Percentiles rank a stretch among this genome's conserved stretches.
Conservation (phyloP, 2,113 vertebrate genomes). For the Ciconia boyciana region DNA sequence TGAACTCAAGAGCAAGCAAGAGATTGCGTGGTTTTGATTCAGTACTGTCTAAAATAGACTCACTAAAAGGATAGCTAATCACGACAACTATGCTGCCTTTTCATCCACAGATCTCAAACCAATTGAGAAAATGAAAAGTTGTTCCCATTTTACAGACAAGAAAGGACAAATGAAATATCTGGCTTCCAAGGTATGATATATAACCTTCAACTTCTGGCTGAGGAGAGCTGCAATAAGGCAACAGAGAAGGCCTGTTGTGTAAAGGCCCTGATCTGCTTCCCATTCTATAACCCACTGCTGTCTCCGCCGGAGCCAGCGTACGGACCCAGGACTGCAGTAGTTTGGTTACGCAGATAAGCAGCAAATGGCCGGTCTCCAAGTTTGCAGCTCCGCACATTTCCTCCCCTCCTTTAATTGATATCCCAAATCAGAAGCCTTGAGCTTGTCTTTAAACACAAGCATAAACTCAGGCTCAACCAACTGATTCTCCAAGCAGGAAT, state of each 20-base stretch:
- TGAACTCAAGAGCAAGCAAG: background rate
- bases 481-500: background rate
- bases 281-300: accelerated
- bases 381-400: background rate
- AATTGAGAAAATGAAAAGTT: background rate
- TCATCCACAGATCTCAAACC: background rate
- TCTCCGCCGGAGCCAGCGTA: accelerated
- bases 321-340: background rate
- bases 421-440: background rate
- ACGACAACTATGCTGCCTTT: accelerated
- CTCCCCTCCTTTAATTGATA: background rate
- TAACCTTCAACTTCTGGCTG: background rate
- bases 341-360: background rate
- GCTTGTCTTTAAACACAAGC: background rate
- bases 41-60: background rate
- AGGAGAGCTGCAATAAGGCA: background rate
- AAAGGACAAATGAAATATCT: background rate
- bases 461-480: background rate
- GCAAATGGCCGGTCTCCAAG: background rate
- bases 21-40: background rate
- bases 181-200: background rate
- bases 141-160: background rate
- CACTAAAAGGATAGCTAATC: background rate
- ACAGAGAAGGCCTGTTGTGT: background rate
- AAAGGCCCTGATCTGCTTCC: background rate